Evolutionary conservation across 2,113 vertebrate species (phyloP).

Genomic region (Notechis scutatus): DNA sequence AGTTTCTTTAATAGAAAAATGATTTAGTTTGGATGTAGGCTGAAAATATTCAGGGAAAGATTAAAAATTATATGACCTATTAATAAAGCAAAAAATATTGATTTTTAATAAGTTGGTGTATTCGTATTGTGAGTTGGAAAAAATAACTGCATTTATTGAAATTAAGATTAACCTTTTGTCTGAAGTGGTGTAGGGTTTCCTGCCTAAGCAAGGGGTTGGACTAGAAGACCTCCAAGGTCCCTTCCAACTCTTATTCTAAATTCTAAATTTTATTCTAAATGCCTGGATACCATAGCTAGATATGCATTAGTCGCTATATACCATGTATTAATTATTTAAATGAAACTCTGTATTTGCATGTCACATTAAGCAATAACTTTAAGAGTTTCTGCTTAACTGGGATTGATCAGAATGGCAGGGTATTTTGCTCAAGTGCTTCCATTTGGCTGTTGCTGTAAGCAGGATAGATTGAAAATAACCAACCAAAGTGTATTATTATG

Average conservation of each 20-base stretch:
- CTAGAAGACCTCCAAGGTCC: no score
- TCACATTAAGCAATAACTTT: not conserved
- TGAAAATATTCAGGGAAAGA: not conserved
- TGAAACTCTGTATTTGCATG: not conserved
- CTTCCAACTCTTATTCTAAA: no score
- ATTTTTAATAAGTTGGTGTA: not conserved
- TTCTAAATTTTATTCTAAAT: not conserved
- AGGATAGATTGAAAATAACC: not conserved
- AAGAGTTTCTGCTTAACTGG: not conserved
- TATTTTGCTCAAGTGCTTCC: not conserved
- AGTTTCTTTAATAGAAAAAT: not conserved
- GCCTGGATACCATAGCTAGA: not conserved
- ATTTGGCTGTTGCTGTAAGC: not conserved
- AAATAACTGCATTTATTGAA: not conserved
- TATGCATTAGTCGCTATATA: not conserved
- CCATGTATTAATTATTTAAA: not conserved
- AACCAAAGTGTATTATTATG: not conserved
- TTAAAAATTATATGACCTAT: not conserved
- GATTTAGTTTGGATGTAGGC: not conserved
- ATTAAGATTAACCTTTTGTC: no score
- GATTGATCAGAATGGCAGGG: not conserved
- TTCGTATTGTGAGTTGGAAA: not conserved
- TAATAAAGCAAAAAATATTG: not conserved
- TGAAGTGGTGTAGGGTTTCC: no score
- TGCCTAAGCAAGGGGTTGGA: no score